Conservation (phyloP, 2,888 invertebrate species). For the Acrobasis suavella region DNA sequence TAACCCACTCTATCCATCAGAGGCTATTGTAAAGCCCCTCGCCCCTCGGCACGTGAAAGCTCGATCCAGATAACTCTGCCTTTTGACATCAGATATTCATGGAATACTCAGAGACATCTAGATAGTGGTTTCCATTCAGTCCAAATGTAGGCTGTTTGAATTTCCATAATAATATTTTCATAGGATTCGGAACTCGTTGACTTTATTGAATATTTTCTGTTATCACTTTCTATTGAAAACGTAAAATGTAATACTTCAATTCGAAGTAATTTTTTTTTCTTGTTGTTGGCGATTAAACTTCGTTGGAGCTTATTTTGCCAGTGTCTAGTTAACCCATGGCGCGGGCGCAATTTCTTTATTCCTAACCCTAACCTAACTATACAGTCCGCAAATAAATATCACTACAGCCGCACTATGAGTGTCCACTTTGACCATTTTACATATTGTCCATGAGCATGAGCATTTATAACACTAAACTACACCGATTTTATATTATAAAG, state of each 20-base stretch:
- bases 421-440: too few relatives aligned
- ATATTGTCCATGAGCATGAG: too few relatives aligned
- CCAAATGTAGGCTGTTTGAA: slow-evolving; percentile 13
- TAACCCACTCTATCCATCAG: slow-evolving; percentile 4
- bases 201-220: slow-evolving; percentile 1
- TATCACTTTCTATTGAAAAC: neutral
- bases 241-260: neutral
- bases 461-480: too few relatives aligned
- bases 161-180: slow-evolving; percentile 18
- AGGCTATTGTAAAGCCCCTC: slow-evolving; percentile 7
- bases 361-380: too few relatives aligned
- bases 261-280: too few relatives aligned
- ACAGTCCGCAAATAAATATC: too few relatives aligned
- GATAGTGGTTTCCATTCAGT: slow-evolving; percentile 10
- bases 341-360: too few relatives aligned
- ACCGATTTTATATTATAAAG: too few relatives aligned
- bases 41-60: neutral
- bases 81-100: slow-evolving; percentile 18
- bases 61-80: slow-evolving; percentile 9
- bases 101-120: slow-evolving; percentile 5
- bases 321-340: too few relatives aligned
- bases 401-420: too few relatives aligned
- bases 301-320: too few relatives aligned
- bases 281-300: too few relatives aligned
- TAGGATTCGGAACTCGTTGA: slow-evolving; percentile 1